A percentile compares a stretch with the other conserved stretches of the same genome.
Evolutionary conservation across 2,113 vertebrate genomes (phyloP).

Genomic region (Mandrillus leucophaeus): DNA sequence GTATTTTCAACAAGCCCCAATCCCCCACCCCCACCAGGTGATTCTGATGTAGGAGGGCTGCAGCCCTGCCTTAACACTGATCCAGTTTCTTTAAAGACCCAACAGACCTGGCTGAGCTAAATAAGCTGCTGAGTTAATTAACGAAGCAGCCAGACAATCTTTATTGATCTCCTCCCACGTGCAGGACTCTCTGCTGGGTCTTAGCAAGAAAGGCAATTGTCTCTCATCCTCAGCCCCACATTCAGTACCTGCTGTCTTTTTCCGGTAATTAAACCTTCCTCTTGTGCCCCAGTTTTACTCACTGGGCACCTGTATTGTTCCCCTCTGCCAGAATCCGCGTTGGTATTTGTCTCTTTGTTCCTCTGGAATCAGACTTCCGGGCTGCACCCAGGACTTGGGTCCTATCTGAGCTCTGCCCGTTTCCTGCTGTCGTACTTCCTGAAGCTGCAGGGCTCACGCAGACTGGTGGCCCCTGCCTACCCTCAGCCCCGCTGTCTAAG

Average conservation of each 20-base stretch:
- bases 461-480: neutral
- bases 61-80: too few species aligned
- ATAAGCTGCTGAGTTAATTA: neutral
- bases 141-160: neutral
- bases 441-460: neutral
- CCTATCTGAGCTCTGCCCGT: neutral
- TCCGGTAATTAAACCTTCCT: conserved; percentile 28
- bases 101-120: neutral
- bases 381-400: neutral
- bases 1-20: neutral
- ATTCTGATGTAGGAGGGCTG: neutral
- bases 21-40: neutral
- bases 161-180: neutral
- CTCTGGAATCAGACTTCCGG: neutral
- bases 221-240: neutral
- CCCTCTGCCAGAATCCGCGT: neutral
- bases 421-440: neutral
- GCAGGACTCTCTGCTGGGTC: neutral
- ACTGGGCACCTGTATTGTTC: neutral
- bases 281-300: conserved; percentile 3
- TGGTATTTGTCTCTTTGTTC: neutral
- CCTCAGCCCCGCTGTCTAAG: neutral
- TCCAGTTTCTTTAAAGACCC: neutral
- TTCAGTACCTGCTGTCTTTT: neutral
- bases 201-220: neutral